phyloP scores from a whole-genome alignment of 2,113 vertebrate genomes.

The Telmatochromis sp. region DNA sequence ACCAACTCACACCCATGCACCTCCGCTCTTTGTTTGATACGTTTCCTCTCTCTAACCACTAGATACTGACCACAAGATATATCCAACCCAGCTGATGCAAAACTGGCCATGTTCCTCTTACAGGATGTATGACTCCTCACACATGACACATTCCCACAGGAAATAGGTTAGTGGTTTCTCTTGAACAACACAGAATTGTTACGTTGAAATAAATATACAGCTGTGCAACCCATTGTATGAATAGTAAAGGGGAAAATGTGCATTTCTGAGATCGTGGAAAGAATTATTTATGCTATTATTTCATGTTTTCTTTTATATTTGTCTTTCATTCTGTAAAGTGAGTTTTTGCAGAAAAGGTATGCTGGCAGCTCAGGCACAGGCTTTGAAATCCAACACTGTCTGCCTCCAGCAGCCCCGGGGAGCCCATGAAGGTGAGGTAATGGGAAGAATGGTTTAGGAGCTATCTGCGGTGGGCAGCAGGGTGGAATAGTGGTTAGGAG shows the following conservation, averaged over 20 bases:
- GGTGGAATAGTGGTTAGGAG: conserved; percentile 27
- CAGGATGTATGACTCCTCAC: not conserved
- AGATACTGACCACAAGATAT: not conserved
- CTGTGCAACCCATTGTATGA: not conserved
- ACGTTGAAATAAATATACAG: not conserved
- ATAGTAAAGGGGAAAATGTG: not conserved
- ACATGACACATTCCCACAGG: not conserved
- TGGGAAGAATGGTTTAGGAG: conserved; percentile 36
- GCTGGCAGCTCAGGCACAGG: not conserved
- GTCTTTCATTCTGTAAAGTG: not conserved
- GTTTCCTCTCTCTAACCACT: not conserved
- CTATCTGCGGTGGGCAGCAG: conserved; percentile 10
- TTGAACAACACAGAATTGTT: not conserved
- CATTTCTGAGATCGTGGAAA: not conserved
- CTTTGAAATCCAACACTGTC: conserved; percentile 50
- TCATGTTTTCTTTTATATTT: not conserved
- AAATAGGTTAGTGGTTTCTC: not conserved
- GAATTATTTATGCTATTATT: not conserved
- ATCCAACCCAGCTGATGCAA: not conserved
- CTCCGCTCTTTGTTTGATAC: not conserved
- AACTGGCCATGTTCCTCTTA: not conserved
- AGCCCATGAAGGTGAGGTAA: conserved; percentile 51
- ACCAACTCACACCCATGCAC: not conserved
- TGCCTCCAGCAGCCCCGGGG: conserved; percentile 9
- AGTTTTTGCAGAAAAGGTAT: not conserved